phyloP scores from a whole-genome alignment of 2,113 vertebrate species.

The Muntiacus muntjak region DNA sequence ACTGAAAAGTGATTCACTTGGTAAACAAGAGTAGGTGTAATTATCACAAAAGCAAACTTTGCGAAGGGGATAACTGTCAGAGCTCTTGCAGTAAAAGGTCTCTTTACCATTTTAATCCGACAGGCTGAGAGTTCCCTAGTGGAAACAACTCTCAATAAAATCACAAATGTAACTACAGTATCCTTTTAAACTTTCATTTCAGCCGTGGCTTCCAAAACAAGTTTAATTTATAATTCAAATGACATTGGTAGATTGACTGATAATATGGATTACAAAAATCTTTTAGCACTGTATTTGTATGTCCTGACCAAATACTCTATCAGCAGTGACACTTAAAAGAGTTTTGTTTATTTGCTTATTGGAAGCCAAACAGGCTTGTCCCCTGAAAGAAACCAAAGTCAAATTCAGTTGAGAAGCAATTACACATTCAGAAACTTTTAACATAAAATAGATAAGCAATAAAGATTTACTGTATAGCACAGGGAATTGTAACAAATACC shows the following conservation, averaged over 20 bases:
- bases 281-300: background rate
- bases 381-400: constrained; percentile 29
- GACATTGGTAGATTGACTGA: constrained; percentile 35
- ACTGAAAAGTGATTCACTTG: constrained; percentile 74
- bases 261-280: constrained; percentile 44
- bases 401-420: background rate
- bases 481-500: background rate
- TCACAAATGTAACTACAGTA: constrained; percentile 62
- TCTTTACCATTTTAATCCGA: constrained; percentile 79
- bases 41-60: constrained; percentile 82
- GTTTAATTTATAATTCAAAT: constrained; percentile 71
- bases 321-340: background rate
- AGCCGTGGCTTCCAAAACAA: constrained; percentile 59
- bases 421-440: background rate
- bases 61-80: constrained; percentile 78
- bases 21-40: constrained; percentile 78
- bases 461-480: background rate
- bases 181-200: constrained; percentile 66
- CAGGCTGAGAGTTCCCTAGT: constrained; percentile 71
- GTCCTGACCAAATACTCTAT: background rate
- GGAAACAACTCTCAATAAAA: constrained; percentile 78
- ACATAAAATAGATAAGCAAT: background rate
- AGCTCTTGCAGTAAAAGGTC: constrained; percentile 76
- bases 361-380: background rate
- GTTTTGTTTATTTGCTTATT: constrained; percentile 44